A percentile compares a stretch with the other conserved stretches of the same genome.
phyloP scores from a whole-genome alignment of 2,797 vertebrate genomes.

The Gobionotothen gibberifrons region DNA sequence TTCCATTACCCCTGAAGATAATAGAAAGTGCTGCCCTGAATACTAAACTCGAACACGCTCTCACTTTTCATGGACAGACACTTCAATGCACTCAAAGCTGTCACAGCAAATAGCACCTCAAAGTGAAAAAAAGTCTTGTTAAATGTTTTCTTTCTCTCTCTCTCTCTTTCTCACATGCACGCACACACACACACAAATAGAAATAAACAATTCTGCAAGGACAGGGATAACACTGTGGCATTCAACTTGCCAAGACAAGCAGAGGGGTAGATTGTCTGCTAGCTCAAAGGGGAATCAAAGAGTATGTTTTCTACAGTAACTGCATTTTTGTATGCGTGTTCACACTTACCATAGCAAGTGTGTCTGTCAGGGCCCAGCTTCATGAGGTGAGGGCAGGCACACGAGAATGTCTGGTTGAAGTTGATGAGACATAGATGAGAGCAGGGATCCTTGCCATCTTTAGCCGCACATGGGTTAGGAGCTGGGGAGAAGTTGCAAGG shows the following conservation, averaged over 20 bases:
- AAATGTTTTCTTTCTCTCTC: conserved; percentile 33
- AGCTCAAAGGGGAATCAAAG: conserved; percentile 22
- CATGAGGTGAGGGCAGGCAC: conserved; percentile 96
- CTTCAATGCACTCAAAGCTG: conserved; percentile 50
- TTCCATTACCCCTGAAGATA: conserved; percentile 76
- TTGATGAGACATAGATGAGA: conserved; percentile 96
- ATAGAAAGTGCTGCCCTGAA: conserved; percentile 75
- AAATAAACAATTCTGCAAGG: conserved; percentile 36
- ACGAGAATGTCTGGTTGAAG: conserved; percentile 93
- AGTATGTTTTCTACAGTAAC: neutral
- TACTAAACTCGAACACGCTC: conserved; percentile 70
- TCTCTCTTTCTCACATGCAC: neutral
- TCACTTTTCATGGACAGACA: conserved; percentile 45
- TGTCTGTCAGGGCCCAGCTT: conserved; percentile 89
- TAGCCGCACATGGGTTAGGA: conserved; percentile 93
- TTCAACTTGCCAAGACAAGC: conserved; percentile 39
- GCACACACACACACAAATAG: neutral
- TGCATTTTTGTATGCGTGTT: conserved; percentile 1
- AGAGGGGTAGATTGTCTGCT: conserved; percentile 3
- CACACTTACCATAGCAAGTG: conserved; percentile 90
- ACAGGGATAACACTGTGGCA: conserved; percentile 39
- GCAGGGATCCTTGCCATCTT: conserved; percentile 90
- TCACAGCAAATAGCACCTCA: conserved; percentile 51
- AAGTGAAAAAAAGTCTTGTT: conserved; percentile 43
- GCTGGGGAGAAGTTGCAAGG: conserved; percentile 71